phyloP scores from a whole-genome alignment of 2,888 invertebrate species.

The Yponomeuta malinellus region DNA sequence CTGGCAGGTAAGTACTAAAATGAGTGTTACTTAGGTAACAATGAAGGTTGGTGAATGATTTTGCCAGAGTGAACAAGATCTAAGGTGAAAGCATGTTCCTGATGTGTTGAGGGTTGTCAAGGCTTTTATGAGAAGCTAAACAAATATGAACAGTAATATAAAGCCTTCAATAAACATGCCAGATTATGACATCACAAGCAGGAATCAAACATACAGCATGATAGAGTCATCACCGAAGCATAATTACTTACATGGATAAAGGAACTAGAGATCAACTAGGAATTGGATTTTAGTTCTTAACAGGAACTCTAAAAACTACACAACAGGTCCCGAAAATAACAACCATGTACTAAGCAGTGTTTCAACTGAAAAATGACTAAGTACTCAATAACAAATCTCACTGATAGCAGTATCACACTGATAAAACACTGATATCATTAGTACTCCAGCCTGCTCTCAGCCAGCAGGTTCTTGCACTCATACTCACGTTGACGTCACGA shows the following conservation, averaged over 20 bases:
- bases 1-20: too few relatives aligned
- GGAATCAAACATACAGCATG: background rate
- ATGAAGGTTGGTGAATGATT: too few relatives aligned
- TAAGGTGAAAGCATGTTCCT: too few relatives aligned
- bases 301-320: background rate
- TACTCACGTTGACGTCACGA: constrained; percentile 55
- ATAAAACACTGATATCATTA: constrained; percentile 13
- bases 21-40: too few relatives aligned
- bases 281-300: background rate
- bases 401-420: constrained; percentile 14
- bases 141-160: background rate
- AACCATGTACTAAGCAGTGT: background rate
- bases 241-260: background rate
- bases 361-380: background rate
- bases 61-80: too few relatives aligned
- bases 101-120: background rate
- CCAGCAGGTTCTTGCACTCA: constrained; percentile 38
- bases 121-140: background rate
- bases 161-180: background rate
- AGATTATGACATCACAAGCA: background rate
- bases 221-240: background rate
- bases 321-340: background rate
- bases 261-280: background rate
- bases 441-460: constrained; percentile 8
- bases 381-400: constrained; percentile 1